A percentile compares a stretch with the other conserved stretches of the same genome.
Conservation (phyloP, 2,888 invertebrate species). For the Synergus japonicus region DNA sequence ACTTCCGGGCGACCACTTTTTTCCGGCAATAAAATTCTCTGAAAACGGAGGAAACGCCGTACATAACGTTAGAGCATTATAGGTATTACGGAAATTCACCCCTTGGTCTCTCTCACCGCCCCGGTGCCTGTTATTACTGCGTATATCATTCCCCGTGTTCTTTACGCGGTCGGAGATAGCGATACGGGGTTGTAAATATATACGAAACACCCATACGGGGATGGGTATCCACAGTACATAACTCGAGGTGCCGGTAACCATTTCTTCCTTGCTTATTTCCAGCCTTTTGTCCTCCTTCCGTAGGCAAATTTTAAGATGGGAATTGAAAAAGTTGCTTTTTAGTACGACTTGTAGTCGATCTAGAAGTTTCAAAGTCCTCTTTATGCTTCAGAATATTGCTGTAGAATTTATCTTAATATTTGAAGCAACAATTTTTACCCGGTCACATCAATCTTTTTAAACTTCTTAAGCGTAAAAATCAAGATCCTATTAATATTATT, state of each 20-base stretch:
- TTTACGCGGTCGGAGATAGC: constrained; percentile 62
- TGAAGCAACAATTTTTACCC: no score
- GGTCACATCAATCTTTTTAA: no score
- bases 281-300: background rate
- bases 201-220: constrained; percentile 39
- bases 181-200: constrained; percentile 66
- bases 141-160: constrained; percentile 73
- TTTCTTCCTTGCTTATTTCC: constrained; percentile 26
- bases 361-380: background rate
- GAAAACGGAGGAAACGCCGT: constrained; percentile 61
- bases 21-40: constrained; percentile 68
- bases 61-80: constrained; percentile 66
- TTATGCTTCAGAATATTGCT: background rate
- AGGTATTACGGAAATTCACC: constrained; percentile 72
- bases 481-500: no score
- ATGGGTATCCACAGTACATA: constrained; percentile 26
- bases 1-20: constrained; percentile 60
- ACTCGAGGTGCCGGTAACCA: constrained; percentile 26
- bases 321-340: background rate
- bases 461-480: no score
- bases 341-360: background rate
- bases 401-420: no score
- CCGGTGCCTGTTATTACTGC: constrained; percentile 71
- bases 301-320: background rate
- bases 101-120: constrained; percentile 65